phyloP scores from a whole-genome alignment of 2,888 invertebrate species.

The Andrena bicolor region DNA sequence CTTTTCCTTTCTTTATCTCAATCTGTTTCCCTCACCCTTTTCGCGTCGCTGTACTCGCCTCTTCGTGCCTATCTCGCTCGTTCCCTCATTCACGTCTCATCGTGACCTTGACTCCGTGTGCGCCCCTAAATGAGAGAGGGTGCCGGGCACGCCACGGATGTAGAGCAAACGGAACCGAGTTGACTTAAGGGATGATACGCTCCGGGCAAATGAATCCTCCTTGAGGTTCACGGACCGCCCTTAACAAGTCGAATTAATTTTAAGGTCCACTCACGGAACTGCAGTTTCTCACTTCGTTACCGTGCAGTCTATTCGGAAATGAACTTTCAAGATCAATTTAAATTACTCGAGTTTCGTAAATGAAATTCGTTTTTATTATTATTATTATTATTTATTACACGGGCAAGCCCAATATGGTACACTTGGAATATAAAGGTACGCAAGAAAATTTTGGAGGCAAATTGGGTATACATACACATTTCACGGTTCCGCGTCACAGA shows the following conservation, averaged over 20 bases:
- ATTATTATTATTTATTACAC: no score
- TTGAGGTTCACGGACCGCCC: constrained; percentile 22
- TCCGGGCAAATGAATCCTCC: constrained; percentile 47
- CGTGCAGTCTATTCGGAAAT: background rate
- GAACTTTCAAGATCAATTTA: no score
- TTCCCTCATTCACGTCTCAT: constrained; percentile 76
- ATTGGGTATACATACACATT: no score
- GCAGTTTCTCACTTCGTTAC: no score
- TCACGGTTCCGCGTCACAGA: no score
- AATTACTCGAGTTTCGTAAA: no score
- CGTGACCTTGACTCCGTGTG: constrained; percentile 71
- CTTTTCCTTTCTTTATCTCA: constrained; percentile 64
- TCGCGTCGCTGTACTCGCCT: constrained; percentile 33
- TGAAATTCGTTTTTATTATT: no score
- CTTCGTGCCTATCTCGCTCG: constrained; percentile 70
- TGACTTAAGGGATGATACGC: constrained; percentile 58
- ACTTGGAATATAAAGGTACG: no score
- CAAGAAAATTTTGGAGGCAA: no score
- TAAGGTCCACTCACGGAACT: background rate
- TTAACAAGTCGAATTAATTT: constrained; percentile 35
- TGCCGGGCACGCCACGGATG: constrained; percentile 70
- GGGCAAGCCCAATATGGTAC: no score
- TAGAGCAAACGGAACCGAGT: constrained; percentile 66
- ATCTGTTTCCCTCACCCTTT: constrained; percentile 56
- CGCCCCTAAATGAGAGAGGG: constrained; percentile 77